Conservation (phyloP, 2,888 invertebrate genomes). For the Xanthia togata region DNA sequence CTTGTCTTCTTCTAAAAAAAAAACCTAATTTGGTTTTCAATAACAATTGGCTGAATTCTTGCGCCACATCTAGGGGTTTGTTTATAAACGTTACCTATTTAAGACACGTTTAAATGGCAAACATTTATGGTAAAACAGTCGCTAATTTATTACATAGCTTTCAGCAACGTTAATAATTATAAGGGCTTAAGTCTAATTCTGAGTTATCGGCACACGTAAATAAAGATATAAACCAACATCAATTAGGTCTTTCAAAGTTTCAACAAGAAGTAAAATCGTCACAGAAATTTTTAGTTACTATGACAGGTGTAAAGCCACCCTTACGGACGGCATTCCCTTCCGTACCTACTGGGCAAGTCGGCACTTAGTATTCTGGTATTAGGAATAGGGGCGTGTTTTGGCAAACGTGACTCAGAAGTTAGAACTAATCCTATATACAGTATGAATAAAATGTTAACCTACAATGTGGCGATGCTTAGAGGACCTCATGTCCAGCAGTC, state of each 20-base stretch:
- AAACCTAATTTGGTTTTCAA: not conserved
- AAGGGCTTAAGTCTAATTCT: not conserved
- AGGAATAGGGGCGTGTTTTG: constrained; percentile 49
- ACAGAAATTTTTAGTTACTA: not conserved
- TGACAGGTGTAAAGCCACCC: constrained; percentile 20
- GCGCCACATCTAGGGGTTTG: not conserved
- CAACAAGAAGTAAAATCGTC: not conserved
- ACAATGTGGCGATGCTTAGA: not conserved
- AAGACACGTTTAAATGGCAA: no score
- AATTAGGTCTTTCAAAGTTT: not conserved
- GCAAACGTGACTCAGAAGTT: constrained; percentile 46
- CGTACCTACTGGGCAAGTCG: constrained; percentile 28
- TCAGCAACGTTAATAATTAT: not conserved
- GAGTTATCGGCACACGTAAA: not conserved
- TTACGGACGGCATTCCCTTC: constrained; percentile 48
- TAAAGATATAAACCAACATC: not conserved
- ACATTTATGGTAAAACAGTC: not conserved
- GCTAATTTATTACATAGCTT: not conserved
- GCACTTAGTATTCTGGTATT: constrained; percentile 60
- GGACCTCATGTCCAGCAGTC: not conserved
- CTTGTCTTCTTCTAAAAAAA: not conserved
- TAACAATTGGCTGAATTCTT: not conserved
- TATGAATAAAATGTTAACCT: constrained; percentile 4
- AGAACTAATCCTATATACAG: constrained; percentile 5
- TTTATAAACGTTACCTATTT: not conserved